Base-by-base conservation (phyloP, 2,113 vertebrate genomes). In the Dendropsophus ebraccatus region DNA sequence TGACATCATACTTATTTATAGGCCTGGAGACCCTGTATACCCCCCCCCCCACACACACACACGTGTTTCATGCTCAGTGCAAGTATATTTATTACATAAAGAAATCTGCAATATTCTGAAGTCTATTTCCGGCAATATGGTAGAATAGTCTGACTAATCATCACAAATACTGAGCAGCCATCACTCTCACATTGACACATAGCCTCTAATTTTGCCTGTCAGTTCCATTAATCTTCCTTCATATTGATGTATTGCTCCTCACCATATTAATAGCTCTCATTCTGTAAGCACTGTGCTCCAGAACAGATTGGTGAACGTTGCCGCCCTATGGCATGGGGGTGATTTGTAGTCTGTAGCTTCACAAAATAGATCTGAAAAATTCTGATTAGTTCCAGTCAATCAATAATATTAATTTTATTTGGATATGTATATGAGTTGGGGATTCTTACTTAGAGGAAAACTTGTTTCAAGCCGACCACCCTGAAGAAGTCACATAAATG, bases 191-290 rank as follows among this genome's bases (percentile, higher is more conserved):
- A 41, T 5, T 62, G 77, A 62, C 77, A 23, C 19, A 32, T 19
- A 79, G 54, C 52, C 77, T 79, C 54, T 80, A 25, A 80, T 60
- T 76, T 50, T 50, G 74, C 28, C 47, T 52, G 73, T 75, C 73
- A 74, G 41, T 28, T 60, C 52, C 54, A 19, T 45, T 80, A 14
- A 80, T 60, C 56, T 25, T 23, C 54, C 3, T 54, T 58, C 30
- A 4, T 79, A 30, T 37, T 78, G 50, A 78, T 56, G 37, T 78
- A 23, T 32, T 58, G 30, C 52, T 25, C 0, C 52, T 37, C 3
- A n/a, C n/a, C n/a, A n/a, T 79, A 79, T 79, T 79, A 41, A 41
- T 58, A 60, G 35, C 35, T 41, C 56, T 60, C 13, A 69, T 7
- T 62, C 52, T 25, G 37, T 80, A 45, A 9, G n/a, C 56, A 25